Conservation (phyloP, 1,140 invertebrate genomes). For the Oryctes rhinoceros region DNA sequence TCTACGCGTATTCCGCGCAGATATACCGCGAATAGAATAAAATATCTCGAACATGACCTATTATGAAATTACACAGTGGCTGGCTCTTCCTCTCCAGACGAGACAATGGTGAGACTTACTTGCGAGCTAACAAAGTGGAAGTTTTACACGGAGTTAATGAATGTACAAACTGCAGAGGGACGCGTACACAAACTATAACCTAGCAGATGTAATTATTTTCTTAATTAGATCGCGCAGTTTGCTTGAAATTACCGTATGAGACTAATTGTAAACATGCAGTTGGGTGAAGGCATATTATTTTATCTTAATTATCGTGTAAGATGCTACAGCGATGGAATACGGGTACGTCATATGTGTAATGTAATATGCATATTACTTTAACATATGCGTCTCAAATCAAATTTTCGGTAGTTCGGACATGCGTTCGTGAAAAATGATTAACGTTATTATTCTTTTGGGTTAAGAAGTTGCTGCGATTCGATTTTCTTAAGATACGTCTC, state of each 20-base stretch:
- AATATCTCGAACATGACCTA: not conserved
- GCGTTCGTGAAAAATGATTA: no score
- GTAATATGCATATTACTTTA: not conserved
- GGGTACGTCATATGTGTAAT: not conserved
- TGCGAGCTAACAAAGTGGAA: constrained; percentile 2
- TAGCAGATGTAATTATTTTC: constrained; percentile 16
- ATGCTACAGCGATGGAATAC: not conserved
- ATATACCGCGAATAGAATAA: not conserved
- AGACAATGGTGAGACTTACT: constrained; percentile 17
- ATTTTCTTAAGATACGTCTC: no score
- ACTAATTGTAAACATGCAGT: constrained; percentile 10
- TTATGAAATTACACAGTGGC: no score
- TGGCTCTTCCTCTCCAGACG: not conserved
- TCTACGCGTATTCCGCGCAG: no score
- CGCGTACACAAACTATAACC: not conserved
- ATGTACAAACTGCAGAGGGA: not conserved
- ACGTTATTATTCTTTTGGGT: no score
- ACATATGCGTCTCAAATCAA: no score
- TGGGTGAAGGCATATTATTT: constrained; percentile 9
- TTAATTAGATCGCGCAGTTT: constrained; percentile 14
- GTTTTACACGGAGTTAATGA: constrained; percentile 10
- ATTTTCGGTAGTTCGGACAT: no score
- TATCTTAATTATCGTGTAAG: not conserved
- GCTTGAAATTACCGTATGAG: not conserved
- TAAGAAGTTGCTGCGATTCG: no score